Base-by-base conservation (phyloP, 2,888 invertebrate genomes). In the Marronus borbonicus region DNA sequence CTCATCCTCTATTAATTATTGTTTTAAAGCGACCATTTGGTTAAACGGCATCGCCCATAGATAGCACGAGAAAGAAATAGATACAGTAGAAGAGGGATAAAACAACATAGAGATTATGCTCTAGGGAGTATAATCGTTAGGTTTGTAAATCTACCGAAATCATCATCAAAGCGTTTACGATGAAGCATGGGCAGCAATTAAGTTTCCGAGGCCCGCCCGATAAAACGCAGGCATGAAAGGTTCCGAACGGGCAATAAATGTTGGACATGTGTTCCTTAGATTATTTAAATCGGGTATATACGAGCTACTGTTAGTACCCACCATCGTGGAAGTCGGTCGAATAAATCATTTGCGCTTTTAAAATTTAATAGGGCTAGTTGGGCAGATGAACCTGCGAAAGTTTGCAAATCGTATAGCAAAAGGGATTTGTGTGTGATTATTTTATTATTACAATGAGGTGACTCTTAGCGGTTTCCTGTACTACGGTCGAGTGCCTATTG, bases 101-200 rank as follows among this genome's bases (percentile, higher is more conserved):
- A 44, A 12, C 2, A 8, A 44, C 12, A 12, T 8, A 44, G 52
- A 55, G 5, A 55, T 55, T 55, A 44, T 55, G 17, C 17, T 55
- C 12, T 55, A 20, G 24, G 60, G 60, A 10, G 44, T 17, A 50
- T 68, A 68, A 68, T 68, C 49, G 68, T 68, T 49, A 50, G 49
- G 68, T 68, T 68, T 68, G 68, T 68, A 68, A 68, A 68, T 68
- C 68, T 44, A 50, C 49, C 68, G 68, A 68, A 68, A 68, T 68
- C 68, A 68, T 68, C 68, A 68, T 68, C 68, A 68, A 68, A 68
- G 68, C 68, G 68, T 68, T 68, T 68, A 68, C 50, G 68, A 68
- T 68, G 68, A 68, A 44, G 68, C 68, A 49, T 49, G 68, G 68
- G 50, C 24, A 20, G 68, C 50, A 68, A 68, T 68, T 68, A 68